phyloP scores from a whole-genome alignment of 1,140 invertebrate species.

The Lepidurus couesii region DNA sequence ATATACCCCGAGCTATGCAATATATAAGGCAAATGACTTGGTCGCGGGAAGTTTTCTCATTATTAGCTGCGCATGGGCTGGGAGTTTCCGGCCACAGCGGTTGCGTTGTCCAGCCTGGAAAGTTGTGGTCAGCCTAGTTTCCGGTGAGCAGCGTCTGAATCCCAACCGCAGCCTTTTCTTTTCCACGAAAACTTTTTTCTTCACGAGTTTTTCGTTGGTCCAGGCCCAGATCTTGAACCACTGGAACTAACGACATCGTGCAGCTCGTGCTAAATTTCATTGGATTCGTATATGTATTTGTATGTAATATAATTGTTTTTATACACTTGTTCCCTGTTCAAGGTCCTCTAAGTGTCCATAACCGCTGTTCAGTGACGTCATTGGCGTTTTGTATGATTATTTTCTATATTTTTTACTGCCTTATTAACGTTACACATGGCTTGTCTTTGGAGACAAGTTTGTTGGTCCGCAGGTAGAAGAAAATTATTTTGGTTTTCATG shows the following conservation, averaged over 20 bases:
- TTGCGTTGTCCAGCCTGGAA: neutral
- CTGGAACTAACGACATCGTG: no score
- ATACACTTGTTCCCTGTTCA: no score
- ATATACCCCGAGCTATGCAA: neutral
- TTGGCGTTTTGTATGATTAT: no score
- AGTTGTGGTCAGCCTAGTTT: neutral
- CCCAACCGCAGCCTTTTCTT: neutral
- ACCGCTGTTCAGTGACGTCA: no score
- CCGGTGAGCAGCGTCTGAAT: neutral
- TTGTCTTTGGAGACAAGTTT: neutral
- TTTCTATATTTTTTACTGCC: no score
- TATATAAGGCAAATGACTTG: neutral
- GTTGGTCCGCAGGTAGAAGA: neutral
- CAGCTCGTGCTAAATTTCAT: no score
- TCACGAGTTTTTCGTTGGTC: no score
- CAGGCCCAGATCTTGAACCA: no score
- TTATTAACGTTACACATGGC: neutral
- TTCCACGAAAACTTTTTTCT: neutral
- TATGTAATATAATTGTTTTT: no score
- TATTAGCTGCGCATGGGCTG: neutral
- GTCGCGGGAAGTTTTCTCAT: neutral
- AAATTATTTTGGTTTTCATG: neutral
- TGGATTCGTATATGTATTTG: no score
- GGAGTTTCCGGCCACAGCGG: neutral
- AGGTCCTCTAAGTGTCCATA: no score